Percentiles rank a stretch among this genome's conserved stretches.
These are phyloP conservation scores for Pongo abelii DNA, from an alignment of 2,113 vertebrate genomes.

Conservation along the genomic window DNA sequence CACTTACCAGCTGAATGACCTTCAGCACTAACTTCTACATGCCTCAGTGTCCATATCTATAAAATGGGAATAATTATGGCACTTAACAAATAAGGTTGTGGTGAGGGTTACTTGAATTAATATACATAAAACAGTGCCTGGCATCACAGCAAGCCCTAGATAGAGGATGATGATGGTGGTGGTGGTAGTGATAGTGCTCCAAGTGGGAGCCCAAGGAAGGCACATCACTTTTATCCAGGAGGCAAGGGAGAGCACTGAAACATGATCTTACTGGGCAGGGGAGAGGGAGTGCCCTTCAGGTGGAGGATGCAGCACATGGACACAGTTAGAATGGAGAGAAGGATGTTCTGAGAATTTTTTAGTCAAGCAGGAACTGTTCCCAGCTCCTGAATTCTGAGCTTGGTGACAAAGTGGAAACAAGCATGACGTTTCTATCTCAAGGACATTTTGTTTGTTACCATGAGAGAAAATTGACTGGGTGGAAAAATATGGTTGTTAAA, in stretches of 20 bases:
- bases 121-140: not conserved
- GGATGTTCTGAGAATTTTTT: not conserved
- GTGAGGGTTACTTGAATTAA: not conserved
- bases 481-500: not conserved
- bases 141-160: not conserved
- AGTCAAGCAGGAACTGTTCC: not conserved
- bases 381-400: not conserved
- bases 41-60: not conserved
- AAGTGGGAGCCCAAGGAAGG: accelerated
- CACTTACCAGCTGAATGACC: not conserved
- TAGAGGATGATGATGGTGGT: not conserved
- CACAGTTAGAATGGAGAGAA: not conserved
- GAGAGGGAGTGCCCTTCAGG: accelerated
- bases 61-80: not conserved
- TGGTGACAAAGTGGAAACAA: not conserved
- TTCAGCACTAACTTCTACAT: not conserved
- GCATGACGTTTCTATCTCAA: not conserved
- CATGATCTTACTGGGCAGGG: not conserved
- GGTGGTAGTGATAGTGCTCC: not conserved
- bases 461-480: not conserved
- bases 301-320: accelerated
- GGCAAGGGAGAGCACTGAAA: not conserved
- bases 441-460: not conserved
- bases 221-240: not conserved
- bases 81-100: not conserved